A percentile compares a stretch with the other conserved stretches of the same genome.
phyloP scores from a whole-genome alignment of 2,113 vertebrate species.

The Pongo abelii region DNA sequence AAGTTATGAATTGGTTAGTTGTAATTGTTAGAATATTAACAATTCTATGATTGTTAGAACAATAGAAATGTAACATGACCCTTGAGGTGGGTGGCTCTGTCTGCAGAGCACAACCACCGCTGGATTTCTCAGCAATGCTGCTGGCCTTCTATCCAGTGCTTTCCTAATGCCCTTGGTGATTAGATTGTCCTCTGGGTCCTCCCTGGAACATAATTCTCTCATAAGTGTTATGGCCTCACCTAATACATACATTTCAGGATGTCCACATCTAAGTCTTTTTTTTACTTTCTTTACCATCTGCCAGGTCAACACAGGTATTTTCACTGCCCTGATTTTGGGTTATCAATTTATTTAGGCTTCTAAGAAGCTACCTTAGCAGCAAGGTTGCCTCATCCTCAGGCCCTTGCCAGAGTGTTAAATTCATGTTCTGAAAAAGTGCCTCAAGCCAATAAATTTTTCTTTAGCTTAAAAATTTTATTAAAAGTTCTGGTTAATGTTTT shows the following conservation, averaged over 20 bases:
- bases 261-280: not conserved
- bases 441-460: not conserved
- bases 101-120: not conserved
- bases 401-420: not conserved
- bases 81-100: no score
- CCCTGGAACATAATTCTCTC: not conserved
- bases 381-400: not conserved
- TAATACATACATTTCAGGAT: not conserved
- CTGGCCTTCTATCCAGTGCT: no score
- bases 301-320: not conserved
- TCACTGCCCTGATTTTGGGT: not conserved
- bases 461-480: not conserved
- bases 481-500: not conserved
- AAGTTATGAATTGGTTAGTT: not conserved
- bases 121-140: not conserved
- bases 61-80: not conserved
- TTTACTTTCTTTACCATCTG: not conserved
- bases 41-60: not conserved
- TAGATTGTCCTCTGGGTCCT: not conserved
- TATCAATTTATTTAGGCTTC: not conserved
- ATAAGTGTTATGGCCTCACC: not conserved
- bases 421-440: not conserved
- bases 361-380: not conserved
- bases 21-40: not conserved
- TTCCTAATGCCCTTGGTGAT: not conserved